phyloP scores from a whole-genome alignment of 2,113 vertebrate genomes.

The Arenaria interpres region DNA sequence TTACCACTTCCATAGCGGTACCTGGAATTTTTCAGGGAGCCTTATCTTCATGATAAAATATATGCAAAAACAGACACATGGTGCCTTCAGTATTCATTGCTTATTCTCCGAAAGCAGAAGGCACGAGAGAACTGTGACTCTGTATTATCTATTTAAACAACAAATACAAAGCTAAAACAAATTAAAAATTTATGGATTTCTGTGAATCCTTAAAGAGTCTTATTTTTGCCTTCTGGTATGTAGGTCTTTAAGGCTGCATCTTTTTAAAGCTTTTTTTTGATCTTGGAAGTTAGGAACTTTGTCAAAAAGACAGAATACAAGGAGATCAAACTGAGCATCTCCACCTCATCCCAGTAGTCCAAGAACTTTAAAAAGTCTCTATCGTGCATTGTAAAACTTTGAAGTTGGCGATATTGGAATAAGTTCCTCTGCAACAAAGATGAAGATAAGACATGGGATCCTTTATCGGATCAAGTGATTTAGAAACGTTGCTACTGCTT shows the following conservation, averaged over 20 bases:
- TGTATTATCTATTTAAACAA: not conserved
- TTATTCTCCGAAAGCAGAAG: not conserved
- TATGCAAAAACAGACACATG: fast-evolving
- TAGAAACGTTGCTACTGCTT: not conserved
- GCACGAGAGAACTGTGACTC: not conserved
- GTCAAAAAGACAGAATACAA: not conserved
- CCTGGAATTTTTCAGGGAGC: not conserved
- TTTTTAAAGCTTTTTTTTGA: not conserved
- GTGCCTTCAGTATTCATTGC: not conserved
- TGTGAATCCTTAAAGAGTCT: not conserved
- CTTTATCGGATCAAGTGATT: not conserved
- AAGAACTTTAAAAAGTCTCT: not conserved
- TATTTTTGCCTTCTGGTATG: not conserved
- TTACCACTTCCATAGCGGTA: not conserved
- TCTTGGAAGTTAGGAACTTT: not conserved
- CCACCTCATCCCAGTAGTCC: not conserved
- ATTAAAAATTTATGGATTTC: not conserved
- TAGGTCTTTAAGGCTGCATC: not conserved
- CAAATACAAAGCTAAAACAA: not conserved
- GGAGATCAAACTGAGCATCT: not conserved
- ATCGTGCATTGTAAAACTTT: not conserved
- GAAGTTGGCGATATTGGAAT: not conserved
- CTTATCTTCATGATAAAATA: not conserved
- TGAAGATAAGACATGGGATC: not conserved
- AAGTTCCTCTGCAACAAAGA: not conserved